Evolutionary conservation across 2,888 invertebrate genomes (phyloP).

Genomic region (Caenorhabditis japonica): DNA sequence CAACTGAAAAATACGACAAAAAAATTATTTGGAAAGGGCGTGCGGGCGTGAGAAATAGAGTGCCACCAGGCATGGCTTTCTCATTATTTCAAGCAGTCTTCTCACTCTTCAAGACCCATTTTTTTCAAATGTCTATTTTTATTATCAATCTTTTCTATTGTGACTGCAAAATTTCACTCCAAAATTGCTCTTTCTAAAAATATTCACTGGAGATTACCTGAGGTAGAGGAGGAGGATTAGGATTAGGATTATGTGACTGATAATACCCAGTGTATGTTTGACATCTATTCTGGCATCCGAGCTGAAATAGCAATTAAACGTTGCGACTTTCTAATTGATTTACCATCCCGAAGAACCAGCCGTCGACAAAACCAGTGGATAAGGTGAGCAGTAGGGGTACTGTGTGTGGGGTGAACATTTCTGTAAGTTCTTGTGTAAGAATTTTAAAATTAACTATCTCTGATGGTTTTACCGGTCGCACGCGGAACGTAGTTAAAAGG

Average conservation of each 20-base stretch:
- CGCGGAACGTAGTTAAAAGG: too few species aligned
- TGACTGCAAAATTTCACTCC: too few species aligned
- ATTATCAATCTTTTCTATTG: background rate
- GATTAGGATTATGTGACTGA: slow-evolving; percentile 27
- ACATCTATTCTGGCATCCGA: slow-evolving; percentile 43
- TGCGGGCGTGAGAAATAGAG: slow-evolving; percentile 18
- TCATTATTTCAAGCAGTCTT: background rate
- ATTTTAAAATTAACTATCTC: too few species aligned
- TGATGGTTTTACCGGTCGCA: too few species aligned
- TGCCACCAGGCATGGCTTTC: too few species aligned
- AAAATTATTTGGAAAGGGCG: too few species aligned
- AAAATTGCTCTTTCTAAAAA: too few species aligned
- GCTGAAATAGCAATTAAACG: slow-evolving; percentile 8
- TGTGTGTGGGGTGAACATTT: slow-evolving; percentile 23
- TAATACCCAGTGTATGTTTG: slow-evolving; percentile 28
- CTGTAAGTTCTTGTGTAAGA: too few species aligned
- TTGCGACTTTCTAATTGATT: background rate
- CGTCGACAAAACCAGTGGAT: slow-evolving; percentile 8
- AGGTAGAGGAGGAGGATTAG: background rate
- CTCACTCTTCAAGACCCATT: background rate
- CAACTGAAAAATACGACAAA: slow-evolving; percentile 5
- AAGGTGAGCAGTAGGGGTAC: slow-evolving; percentile 24
- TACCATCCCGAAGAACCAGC: slow-evolving; percentile 47
- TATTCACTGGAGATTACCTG: slow-evolving; percentile 18
- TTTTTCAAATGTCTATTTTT: background rate